Base-by-base conservation (phyloP, 2,888 invertebrate genomes). In the Acronicta aceris region DNA sequence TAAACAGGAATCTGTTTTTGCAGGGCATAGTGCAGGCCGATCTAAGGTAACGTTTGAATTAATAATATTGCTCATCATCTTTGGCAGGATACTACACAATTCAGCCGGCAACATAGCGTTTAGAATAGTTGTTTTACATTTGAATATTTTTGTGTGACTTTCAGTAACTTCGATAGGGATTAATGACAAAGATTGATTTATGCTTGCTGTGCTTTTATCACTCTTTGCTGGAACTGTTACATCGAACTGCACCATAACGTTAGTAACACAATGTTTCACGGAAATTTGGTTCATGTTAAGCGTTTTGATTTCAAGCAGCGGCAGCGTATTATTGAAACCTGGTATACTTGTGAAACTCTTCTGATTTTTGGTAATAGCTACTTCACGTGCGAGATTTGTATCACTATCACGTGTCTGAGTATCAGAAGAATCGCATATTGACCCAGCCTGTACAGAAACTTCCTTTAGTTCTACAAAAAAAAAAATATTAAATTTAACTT, bases 71-170 rank as follows among this genome's bases (percentile, higher is more conserved):
- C 66, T 71, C 66, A 93, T 82, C 67, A 93, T 81, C 72, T 81
- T 86, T 12, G 94, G 94, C 51, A 94, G 63, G 60, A 93, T 83
- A 59, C 83, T 89, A 58, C 94, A 94, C 54, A 94, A 76, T 63
- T 93, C 90, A 15, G 92, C 93, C 8, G 94, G 94, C 48, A 94
- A 79, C 61, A 86, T 81, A 10, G 89, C 85, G 71, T 93, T 93
- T 2, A 88, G 47, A 46, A 94, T 86, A 16, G 84, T 83, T 15
- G 84, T 88, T 72, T 89, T 86, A 71, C 87, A 91, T 82, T 93
- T 92, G 49, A 87, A 89, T 57, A 89, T 69, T 62, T 82, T 88
- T 0, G 86, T 84, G 13, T 86, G 72, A 68, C 79, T 85, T 12
- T 86, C 81, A 15, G 81, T 79, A 43, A 76, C 65, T 16, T 74